Evolutionary conservation across 2,113 vertebrate species (phyloP).

Genomic region (Pterocles gutturalis): DNA sequence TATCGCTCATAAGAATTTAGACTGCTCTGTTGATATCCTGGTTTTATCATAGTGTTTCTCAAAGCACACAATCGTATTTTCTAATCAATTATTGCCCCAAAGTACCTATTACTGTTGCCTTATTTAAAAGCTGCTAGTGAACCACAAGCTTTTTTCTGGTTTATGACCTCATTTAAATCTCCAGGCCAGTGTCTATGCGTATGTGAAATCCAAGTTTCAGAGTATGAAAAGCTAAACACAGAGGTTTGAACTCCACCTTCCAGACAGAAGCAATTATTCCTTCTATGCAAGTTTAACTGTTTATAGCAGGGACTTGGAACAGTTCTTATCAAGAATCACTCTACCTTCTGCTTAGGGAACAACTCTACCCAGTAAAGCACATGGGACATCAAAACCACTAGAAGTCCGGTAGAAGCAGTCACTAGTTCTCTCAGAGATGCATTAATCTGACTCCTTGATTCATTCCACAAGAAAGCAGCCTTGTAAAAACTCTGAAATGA

Average conservation of each 20-base stretch:
- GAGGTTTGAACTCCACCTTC: neutral
- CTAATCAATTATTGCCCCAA: neutral
- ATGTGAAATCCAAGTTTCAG: neutral
- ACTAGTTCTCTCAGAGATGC: neutral
- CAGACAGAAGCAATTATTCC: neutral
- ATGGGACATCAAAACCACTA: fast-evolving
- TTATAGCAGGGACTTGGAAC: neutral
- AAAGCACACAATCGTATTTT: neutral
- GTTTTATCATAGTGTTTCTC: neutral
- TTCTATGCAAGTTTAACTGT: neutral
- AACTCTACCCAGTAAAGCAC: neutral
- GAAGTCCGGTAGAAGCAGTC: neutral
- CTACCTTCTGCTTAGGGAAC: neutral
- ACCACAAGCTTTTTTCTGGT: neutral
- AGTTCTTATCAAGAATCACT: neutral
- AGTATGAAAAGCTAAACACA: neutral
- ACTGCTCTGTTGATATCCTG: neutral
- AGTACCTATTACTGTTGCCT: neutral
- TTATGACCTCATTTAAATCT: neutral
- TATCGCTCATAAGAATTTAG: neutral
- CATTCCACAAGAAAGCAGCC: neutral
- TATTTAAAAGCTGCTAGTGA: neutral
- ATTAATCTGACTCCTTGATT: neutral
- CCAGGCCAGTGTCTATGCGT: neutral
- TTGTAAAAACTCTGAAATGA: neutral